Percentiles rank a stretch among this genome's conserved stretches.
These are phyloP conservation scores for Leptinotarsa haldemani DNA, from an alignment of 2,888 invertebrate species.

Conservation along the genomic window DNA sequence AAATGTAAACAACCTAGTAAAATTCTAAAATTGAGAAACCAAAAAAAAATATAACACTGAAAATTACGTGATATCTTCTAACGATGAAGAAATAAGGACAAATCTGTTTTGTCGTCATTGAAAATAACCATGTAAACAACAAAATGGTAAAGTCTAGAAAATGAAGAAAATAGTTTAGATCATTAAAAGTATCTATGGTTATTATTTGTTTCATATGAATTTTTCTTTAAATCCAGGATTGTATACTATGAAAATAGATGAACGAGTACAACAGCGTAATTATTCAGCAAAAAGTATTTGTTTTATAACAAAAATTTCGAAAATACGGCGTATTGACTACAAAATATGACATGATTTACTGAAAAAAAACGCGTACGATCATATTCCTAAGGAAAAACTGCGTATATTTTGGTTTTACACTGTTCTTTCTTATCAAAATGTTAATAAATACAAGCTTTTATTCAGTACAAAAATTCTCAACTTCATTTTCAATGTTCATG, in stretches of 20 bases:
- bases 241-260: neutral
- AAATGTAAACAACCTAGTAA: too few relatives aligned
- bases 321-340: slow-evolving; percentile 3
- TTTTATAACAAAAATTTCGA: neutral
- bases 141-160: slow-evolving; percentile 1
- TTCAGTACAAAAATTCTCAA: neutral
- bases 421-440: too few relatives aligned
- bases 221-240: neutral
- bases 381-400: neutral
- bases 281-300: neutral
- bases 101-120: neutral
- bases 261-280: neutral
- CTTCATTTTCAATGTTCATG: neutral
- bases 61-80: too few relatives aligned
- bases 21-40: too few relatives aligned
- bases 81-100: too few relatives aligned
- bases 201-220: neutral
- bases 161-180: neutral
- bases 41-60: too few relatives aligned
- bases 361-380: neutral
- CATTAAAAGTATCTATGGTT: neutral
- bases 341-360: neutral
- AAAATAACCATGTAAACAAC: neutral
- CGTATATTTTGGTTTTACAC: neutral
- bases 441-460: neutral